Conservation (phyloP, 2,113 vertebrate species). For the Hemichromis elongatus region DNA sequence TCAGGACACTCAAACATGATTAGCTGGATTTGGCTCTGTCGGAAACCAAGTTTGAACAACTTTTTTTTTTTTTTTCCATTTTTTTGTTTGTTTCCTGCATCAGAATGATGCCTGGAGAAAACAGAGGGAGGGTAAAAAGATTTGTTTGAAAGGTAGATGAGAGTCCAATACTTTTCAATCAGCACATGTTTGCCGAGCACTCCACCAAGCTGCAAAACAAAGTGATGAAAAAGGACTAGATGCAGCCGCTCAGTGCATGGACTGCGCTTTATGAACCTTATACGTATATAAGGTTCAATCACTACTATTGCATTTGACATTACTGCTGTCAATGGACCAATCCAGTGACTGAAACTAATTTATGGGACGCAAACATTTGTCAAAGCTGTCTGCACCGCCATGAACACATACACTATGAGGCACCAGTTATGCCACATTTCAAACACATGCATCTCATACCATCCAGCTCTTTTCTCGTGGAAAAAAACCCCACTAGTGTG, state of each 20-base stretch:
- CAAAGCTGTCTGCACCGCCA: not conserved
- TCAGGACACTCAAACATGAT: constrained; percentile 62
- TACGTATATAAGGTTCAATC: constrained; percentile 17
- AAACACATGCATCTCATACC: not conserved
- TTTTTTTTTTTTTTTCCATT: not conserved
- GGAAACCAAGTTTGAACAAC: constrained; percentile 27
- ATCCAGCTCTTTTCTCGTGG: not conserved
- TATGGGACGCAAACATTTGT: constrained; percentile 1
- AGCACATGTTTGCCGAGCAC: constrained; percentile 41
- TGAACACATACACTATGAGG: not conserved
- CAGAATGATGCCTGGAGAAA: not conserved
- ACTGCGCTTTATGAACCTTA: constrained; percentile 39
- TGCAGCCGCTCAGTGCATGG: not conserved
- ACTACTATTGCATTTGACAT: constrained; percentile 23
- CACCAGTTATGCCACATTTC: not conserved
- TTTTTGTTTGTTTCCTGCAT: constrained; percentile 37
- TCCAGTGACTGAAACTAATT: constrained; percentile 17
- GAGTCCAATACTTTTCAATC: constrained; percentile 57
- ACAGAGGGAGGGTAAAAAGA: constrained; percentile 22
- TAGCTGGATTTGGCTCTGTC: constrained; percentile 13
- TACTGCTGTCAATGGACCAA: constrained; percentile 18
- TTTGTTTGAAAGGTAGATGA: constrained; percentile 43
- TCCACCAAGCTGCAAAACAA: constrained; percentile 32
- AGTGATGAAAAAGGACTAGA: constrained; percentile 42
- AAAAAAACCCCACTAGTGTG: not conserved